phyloP scores from a whole-genome alignment of 1,140 invertebrate species.

The Lepidurus apus region DNA sequence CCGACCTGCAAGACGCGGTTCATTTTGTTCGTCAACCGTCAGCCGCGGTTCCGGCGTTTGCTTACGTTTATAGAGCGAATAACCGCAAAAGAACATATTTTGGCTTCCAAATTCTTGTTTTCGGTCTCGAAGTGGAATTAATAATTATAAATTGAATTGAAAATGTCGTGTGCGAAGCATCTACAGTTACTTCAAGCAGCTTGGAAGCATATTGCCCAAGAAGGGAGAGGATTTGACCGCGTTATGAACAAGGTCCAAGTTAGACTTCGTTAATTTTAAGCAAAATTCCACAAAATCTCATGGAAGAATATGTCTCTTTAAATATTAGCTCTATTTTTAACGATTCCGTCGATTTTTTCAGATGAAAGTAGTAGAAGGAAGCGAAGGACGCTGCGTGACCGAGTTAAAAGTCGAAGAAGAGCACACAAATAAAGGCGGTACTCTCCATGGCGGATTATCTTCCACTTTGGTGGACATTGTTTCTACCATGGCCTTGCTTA shows the following conservation, averaged over 20 bases:
- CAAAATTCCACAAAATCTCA: background rate
- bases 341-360: constrained; percentile 45
- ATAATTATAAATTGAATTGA: too few relatives aligned
- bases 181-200: background rate
- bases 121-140: background rate
- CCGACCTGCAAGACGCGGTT: background rate
- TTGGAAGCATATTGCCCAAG: background rate
- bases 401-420: constrained; percentile 70
- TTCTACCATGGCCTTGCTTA: constrained; percentile 72
- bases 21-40: background rate
- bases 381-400: constrained; percentile 60
- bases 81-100: too few relatives aligned
- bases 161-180: background rate
- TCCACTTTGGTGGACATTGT: constrained; percentile 74
- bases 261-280: constrained; percentile 28
- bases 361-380: constrained; percentile 62
- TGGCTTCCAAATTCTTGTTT: background rate
- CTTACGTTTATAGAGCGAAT: too few relatives aligned
- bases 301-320: constrained; percentile 2
- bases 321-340: too few relatives aligned
- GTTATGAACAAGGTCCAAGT: constrained; percentile 49
- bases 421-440: constrained; percentile 67
- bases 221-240: constrained; percentile 45
- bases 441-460: constrained; percentile 77
- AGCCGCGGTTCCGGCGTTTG: too few relatives aligned